Percentiles rank a stretch among this genome's conserved stretches.
Conservation (phyloP, 2,113 vertebrate genomes). For the Hystrix brachyura region DNA sequence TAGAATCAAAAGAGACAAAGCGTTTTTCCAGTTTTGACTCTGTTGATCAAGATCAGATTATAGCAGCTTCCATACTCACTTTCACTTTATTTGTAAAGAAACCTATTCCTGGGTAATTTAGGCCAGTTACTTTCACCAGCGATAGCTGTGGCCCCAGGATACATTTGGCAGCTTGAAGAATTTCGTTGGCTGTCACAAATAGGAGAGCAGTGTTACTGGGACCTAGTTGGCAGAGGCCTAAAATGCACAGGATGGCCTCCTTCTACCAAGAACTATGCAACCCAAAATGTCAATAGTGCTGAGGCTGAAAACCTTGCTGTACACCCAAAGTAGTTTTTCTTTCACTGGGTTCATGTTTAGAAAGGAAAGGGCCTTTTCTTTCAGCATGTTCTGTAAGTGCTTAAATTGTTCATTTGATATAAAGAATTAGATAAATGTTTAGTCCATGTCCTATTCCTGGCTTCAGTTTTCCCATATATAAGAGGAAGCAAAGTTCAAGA, state of each 20-base stretch:
- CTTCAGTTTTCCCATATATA: conserved; percentile 48
- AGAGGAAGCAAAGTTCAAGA: conserved; percentile 31
- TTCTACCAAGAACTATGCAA: neutral
- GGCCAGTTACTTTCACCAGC: neutral
- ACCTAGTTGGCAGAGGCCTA: neutral
- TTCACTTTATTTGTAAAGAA: conserved; percentile 33
- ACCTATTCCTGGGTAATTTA: neutral
- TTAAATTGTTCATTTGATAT: neutral
- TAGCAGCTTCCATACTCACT: neutral
- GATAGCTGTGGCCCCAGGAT: neutral
- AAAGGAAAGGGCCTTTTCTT: neutral
- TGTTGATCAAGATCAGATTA: neutral
- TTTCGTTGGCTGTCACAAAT: neutral
- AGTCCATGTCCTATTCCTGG: neutral
- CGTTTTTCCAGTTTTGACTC: neutral
- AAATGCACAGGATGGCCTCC: neutral
- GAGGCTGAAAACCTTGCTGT: neutral
- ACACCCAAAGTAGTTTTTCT: neutral
- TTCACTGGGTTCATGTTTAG: neutral
- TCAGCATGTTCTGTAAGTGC: neutral
- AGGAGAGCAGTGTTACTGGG: neutral
- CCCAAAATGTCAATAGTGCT: neutral
- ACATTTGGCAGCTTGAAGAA: neutral
- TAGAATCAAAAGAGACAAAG: neutral
- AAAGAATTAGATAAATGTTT: conserved; percentile 39